Conservation (phyloP, 2,797 vertebrate genomes). For the Lacerta bilineata region DNA sequence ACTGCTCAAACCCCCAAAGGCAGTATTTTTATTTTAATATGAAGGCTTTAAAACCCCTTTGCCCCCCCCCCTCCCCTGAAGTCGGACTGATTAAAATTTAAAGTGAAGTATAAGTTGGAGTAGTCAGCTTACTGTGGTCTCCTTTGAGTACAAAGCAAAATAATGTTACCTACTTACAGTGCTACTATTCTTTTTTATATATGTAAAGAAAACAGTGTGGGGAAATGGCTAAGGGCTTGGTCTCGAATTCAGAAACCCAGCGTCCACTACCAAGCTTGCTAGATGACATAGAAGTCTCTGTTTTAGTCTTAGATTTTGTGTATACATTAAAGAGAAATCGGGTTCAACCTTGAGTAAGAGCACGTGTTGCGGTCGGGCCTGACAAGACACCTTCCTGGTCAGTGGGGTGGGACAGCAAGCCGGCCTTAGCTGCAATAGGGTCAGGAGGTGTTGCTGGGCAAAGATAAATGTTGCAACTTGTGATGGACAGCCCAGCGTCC, state of each 20-base stretch:
- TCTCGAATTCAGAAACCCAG: neutral
- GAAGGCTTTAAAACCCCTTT: constrained; percentile 31
- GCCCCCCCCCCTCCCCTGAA: constrained; percentile 20
- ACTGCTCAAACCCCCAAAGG: constrained; percentile 25
- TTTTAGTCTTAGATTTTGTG: neutral
- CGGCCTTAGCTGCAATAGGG: too few relatives aligned
- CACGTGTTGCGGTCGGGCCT: too few relatives aligned
- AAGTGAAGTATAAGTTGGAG: constrained; percentile 18
- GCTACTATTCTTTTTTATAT: too few relatives aligned
- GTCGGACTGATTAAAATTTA: constrained; percentile 25
- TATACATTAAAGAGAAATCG: too few relatives aligned
- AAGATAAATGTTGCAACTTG: too few relatives aligned
- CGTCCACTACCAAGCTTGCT: neutral
- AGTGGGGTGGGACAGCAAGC: too few relatives aligned
- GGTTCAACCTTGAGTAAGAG: too few relatives aligned
- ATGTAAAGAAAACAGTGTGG: neutral
- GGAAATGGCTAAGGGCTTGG: neutral
- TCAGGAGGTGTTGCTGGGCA: too few relatives aligned
- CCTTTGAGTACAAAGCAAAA: neutral
- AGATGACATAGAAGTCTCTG: neutral
- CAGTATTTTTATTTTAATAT: constrained; percentile 31
- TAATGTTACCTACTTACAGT: neutral
- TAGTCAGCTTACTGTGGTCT: neutral
- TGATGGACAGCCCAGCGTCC: too few relatives aligned
- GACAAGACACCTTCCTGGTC: too few relatives aligned